Percentiles rank a stretch among this genome's conserved stretches.
Evolutionary conservation across 2,797 vertebrate genomes (phyloP).

Genomic region (Sorex maritimensis): DNA sequence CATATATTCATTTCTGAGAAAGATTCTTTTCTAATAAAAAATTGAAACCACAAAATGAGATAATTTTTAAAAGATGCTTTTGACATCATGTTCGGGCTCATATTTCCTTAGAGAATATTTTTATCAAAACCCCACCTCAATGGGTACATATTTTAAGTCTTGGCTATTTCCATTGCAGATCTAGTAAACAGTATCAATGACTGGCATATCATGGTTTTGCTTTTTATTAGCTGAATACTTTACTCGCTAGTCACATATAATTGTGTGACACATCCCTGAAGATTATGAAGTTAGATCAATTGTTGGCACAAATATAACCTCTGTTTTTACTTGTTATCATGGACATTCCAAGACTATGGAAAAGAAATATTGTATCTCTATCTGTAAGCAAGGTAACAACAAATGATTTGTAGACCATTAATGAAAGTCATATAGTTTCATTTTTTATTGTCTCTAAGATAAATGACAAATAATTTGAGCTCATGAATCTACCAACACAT

Average conservation of each 20-base stretch:
- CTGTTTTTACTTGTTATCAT: neutral
- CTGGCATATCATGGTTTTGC: conserved; percentile 36
- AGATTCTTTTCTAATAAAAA: conserved; percentile 75
- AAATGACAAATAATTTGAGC: neutral
- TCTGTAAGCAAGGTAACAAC: neutral
- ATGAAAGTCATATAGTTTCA: neutral
- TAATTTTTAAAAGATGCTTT: conserved; percentile 81
- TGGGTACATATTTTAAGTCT: conserved; percentile 67
- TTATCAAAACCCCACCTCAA: conserved; percentile 79
- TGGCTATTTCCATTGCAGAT: conserved; percentile 42
- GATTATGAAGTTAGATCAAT: conserved; percentile 73
- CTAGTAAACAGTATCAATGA: conserved; percentile 60
- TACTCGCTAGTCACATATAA: conserved; percentile 53
- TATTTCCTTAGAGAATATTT: conserved; percentile 76
- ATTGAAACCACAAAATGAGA: conserved; percentile 77
- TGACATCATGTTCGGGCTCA: conserved; percentile 78
- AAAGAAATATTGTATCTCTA: neutral
- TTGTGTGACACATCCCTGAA: conserved; percentile 22
- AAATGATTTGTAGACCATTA: neutral
- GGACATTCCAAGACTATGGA: neutral
- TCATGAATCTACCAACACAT: neutral
- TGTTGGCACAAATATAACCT: conserved; percentile 63
- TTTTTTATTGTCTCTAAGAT: neutral
- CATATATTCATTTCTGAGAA: conserved; percentile 70
- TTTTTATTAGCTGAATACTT: conserved; percentile 65